A percentile compares a stretch with the other conserved stretches of the same genome.
Conservation (phyloP, 2,113 vertebrate genomes). For the Perognathus longimembris region DNA sequence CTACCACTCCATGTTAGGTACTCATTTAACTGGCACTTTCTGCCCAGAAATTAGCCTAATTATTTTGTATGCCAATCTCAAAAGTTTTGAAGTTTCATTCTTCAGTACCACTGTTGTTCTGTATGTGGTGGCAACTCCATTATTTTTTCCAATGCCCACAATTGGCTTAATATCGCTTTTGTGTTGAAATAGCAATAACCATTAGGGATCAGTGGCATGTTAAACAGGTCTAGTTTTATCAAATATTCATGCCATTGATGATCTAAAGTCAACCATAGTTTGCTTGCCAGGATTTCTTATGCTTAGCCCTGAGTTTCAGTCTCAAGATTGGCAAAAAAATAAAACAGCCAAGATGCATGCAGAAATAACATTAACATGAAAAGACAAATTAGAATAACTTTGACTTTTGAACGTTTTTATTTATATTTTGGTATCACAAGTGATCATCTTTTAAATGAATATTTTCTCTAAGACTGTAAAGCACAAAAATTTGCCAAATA, state of each 20-base stretch:
- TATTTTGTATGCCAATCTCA: conserved; percentile 50
- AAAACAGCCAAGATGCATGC: not conserved
- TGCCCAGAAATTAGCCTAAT: conserved; percentile 54
- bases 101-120: conserved; percentile 53
- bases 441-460: conserved; percentile 63
- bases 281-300: conserved; percentile 1
- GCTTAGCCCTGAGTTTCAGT: too few species aligned
- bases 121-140: not conserved
- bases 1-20: not conserved
- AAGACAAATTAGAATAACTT: conserved; percentile 54
- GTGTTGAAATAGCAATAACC: conserved; percentile 44
- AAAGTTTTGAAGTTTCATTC: conserved; percentile 41
- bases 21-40: conserved; percentile 56
- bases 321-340: too few species aligned
- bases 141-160: not conserved
- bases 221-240: not conserved
- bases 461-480: conserved; percentile 83
- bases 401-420: conserved; percentile 80
- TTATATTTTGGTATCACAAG: conserved; percentile 78
- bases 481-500: conserved; percentile 87
- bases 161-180: conserved; percentile 20
- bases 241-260: not conserved
- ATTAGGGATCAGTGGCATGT: not conserved
- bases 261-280: not conserved
- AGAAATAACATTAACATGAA: conserved; percentile 1